Evolutionary conservation across 2,113 vertebrate species (phyloP).

Genomic region (Ammospiza nelsoni): DNA sequence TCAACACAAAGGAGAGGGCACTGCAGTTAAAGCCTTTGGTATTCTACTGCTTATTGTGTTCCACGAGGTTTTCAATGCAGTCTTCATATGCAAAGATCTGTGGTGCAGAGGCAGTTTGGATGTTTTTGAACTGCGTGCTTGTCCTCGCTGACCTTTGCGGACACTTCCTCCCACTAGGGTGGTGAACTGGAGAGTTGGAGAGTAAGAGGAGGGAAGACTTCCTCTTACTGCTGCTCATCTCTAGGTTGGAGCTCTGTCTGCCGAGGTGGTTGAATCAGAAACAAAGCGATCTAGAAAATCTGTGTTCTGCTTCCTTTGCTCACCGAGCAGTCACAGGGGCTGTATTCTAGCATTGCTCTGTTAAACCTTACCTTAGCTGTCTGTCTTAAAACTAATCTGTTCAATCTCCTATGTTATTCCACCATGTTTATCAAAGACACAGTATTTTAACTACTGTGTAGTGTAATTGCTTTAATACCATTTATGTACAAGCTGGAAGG

Average conservation of each 20-base stretch:
- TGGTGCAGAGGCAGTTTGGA: not conserved
- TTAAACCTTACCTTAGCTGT: not conserved
- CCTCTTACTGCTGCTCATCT: not conserved
- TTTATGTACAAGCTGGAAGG: not conserved
- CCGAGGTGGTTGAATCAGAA: not conserved
- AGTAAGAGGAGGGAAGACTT: not conserved
- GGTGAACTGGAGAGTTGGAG: not conserved
- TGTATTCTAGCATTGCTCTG: not conserved
- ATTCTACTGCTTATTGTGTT: not conserved
- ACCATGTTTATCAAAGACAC: not conserved
- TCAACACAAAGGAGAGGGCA: not conserved
- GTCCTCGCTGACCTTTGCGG: not conserved
- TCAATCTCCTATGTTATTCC: not conserved
- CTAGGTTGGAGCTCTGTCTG: not conserved
- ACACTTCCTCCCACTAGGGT: not conserved
- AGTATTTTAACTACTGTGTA: not conserved
- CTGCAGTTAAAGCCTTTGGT: not conserved
- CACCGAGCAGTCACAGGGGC: not conserved
- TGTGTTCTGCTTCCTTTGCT: not conserved
- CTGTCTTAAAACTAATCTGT: not conserved
- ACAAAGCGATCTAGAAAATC: not conserved
- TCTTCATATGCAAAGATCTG: not conserved
- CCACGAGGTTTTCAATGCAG: fast-evolving
- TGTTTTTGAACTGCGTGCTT: not conserved
- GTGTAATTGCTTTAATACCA: not conserved